Base-by-base conservation (phyloP, 2,888 invertebrate species). In the Yponomeuta cagnagella region DNA sequence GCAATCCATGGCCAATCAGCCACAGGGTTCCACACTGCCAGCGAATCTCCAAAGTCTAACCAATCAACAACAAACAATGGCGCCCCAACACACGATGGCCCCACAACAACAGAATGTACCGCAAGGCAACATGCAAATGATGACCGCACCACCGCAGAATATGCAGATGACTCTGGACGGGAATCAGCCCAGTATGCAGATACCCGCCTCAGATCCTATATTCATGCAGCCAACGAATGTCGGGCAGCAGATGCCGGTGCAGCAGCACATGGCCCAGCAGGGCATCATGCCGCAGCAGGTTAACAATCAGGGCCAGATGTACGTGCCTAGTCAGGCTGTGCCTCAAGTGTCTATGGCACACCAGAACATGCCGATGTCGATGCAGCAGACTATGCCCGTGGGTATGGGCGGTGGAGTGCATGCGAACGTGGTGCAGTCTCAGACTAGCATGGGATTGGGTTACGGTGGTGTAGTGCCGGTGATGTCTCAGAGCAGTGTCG, bases 11-110 rank as follows among this genome's bases (percentile, higher is more conserved):
- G 83, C 84, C 30, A 85, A 89, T 72, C 91, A 89, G 76, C 90
- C 90, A 43, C 94, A 94, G 75, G 94, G 94, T n/a, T 86, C 94
- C 0, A 94, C 94, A n/a, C 86, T 94, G 76, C 94, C 94, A 63
- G 89, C 93, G 23, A 94, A 93, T 87, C 87, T 94, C 77, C 94
- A 94, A 79, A 88, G 88, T 70, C 77, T 92, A 71, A 88, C 87
- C 72, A 86, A 86, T 68, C 94, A 93, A 79, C 90, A 93, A 77
- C 85, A 90, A 8, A 80, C 80, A 84, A 30, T 90, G 92, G 71
- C 91, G 92, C 75, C 79, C 84, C 63, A 58, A 58, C 52, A 58
- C 52, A 58, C 52, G 52, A 90, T 92, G 81, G 85, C 88, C 73
- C 85, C 88, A 4, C 93, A 93, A 74, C 92, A 93, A 77, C 93